Conservation (phyloP, 2,888 invertebrate species). For the Acanthoscelides obtectus region DNA sequence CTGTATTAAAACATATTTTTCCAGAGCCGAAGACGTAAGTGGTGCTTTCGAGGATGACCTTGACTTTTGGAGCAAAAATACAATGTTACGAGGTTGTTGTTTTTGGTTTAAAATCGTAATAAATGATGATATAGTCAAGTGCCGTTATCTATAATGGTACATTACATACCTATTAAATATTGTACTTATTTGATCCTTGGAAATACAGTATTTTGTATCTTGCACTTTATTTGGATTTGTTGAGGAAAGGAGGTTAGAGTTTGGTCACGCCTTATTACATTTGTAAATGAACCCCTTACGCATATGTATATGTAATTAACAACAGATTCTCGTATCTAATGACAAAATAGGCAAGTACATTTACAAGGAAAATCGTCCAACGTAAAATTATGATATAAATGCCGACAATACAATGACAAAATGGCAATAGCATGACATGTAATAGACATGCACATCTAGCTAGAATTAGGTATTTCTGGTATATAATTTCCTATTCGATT, state of each 20-base stretch:
- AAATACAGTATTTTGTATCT: no score
- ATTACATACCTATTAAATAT: no score
- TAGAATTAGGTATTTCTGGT: constrained; percentile 23
- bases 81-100: no score
- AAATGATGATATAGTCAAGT: no score
- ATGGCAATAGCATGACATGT: constrained; percentile 34
- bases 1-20: no score
- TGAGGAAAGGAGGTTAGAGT: not conserved
- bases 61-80: no score
- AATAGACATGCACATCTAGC: constrained; percentile 40
- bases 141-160: no score
- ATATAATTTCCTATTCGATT: constrained; percentile 22
- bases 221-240: not conserved
- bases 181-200: no score
- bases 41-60: no score
- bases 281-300: not conserved
- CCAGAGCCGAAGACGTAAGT: no score
- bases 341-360: constrained; percentile 13
- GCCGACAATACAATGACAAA: constrained; percentile 30
- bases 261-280: not conserved
- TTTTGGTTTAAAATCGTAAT: no score
- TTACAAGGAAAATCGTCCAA: constrained; percentile 13
- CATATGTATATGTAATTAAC: not conserved
- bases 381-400: constrained; percentile 24
- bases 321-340: not conserved